Evolutionary conservation across 2,888 invertebrate genomes (phyloP).

Genomic region (Tromatobia lineatoria): DNA sequence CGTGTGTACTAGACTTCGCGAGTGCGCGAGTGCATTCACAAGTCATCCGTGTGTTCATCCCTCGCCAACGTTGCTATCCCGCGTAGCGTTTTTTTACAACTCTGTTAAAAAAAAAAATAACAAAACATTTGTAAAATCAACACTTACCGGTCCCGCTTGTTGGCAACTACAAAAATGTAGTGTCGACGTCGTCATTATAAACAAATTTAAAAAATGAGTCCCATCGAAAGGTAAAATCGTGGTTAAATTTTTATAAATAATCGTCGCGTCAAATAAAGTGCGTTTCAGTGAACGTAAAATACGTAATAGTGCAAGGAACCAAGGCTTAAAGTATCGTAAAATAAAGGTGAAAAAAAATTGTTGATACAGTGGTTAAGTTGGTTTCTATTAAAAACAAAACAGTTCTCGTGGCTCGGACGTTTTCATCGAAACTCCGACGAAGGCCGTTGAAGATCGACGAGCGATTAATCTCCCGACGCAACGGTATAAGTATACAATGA

Average conservation of each 20-base stretch:
- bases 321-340: neutral
- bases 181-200: neutral
- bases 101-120: neutral
- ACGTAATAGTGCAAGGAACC: neutral
- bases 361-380: neutral
- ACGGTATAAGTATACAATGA: neutral
- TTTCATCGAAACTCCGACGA: neutral
- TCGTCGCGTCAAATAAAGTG: neutral
- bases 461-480: slow-evolving; percentile 12
- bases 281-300: neutral
- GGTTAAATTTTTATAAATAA: neutral
- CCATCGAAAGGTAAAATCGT: slow-evolving; percentile 25
- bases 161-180: slow-evolving; percentile 12
- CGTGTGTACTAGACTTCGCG: slow-evolving; percentile 49
- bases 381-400: neutral
- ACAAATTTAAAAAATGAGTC: slow-evolving; percentile 45
- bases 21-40: slow-evolving; percentile 59
- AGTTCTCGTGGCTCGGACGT: neutral
- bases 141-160: neutral
- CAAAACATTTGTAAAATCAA: neutral
- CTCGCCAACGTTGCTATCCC: neutral
- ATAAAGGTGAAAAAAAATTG: neutral
- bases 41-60: neutral
- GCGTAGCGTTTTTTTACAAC: neutral
- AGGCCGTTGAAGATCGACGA: neutral